These are phyloP conservation scores for Tyria jacobaeae DNA, from an alignment of 2,888 invertebrate species.

Conservation along the genomic window DNA sequence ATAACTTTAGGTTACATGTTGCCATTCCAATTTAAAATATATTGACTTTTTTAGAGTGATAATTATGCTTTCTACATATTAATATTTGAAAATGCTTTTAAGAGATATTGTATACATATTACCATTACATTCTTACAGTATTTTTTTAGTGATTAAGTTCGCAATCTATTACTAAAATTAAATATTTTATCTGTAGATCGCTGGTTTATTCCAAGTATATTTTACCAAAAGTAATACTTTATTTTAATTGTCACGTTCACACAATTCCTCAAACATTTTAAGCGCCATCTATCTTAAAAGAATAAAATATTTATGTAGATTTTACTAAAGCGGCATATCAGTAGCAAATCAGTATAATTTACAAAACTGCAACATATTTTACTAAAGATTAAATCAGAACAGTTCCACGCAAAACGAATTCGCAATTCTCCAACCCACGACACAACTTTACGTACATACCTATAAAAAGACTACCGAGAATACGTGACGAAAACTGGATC, in stretches of 20 bases:
- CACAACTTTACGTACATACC: slow-evolving; percentile 42
- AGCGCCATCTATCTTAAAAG: slow-evolving; percentile 5
- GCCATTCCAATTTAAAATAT: slow-evolving; percentile 48
- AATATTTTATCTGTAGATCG: neutral
- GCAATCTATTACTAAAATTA: neutral
- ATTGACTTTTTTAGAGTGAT: slow-evolving; percentile 46
- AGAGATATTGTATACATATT: neutral
- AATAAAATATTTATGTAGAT: slow-evolving; percentile 10
- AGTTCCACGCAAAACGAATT: slow-evolving; percentile 33
- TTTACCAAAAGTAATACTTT: neutral
- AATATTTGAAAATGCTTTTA: slow-evolving; percentile 29
- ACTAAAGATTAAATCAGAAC: slow-evolving; percentile 41
- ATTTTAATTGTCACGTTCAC: neutral
- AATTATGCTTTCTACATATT: slow-evolving; percentile 37
- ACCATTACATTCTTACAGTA: slow-evolving; percentile 20
- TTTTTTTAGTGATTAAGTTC: neutral
- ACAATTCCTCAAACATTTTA: neutral
- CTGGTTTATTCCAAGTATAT: too few species aligned
- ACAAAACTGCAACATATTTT: slow-evolving; percentile 28
- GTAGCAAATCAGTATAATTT: slow-evolving; percentile 25
- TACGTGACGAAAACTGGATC: slow-evolving; percentile 58
- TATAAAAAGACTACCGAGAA: slow-evolving; percentile 44
- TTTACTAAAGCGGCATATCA: slow-evolving; percentile 24
- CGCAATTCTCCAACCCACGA: slow-evolving; percentile 48
- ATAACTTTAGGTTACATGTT: slow-evolving; percentile 41